Percentiles rank a stretch among this genome's conserved stretches.
phyloP scores from a whole-genome alignment of 2,797 vertebrate species.

The Melanotaenia trifasciata region DNA sequence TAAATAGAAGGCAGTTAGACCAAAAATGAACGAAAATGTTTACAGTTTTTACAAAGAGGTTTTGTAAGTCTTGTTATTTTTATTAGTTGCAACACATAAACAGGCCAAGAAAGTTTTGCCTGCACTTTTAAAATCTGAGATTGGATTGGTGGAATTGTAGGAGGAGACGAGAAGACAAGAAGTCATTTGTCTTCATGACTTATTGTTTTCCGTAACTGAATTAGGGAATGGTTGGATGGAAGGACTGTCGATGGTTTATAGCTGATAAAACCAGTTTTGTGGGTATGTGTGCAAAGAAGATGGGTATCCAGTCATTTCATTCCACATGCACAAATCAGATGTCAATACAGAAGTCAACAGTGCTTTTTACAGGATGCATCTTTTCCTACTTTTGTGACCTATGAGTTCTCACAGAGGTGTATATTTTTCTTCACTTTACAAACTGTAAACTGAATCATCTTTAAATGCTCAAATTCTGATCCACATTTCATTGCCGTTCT shows the following conservation, averaged over 20 bases:
- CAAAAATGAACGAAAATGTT: background rate
- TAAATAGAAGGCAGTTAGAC: conserved; percentile 5
- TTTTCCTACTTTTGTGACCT: background rate
- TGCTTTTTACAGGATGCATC: background rate
- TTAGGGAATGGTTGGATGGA: conserved; percentile 31
- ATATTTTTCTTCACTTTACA: background rate
- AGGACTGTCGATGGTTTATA: conserved; percentile 14
- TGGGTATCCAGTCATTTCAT: conserved; percentile 3
- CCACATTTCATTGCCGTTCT: background rate
- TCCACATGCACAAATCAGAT: conserved; percentile 7
- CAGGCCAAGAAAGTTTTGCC: conserved; percentile 9
- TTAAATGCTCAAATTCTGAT: background rate
- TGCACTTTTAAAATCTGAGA: conserved; percentile 10
- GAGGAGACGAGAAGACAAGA: conserved; percentile 13
- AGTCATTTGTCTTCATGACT: conserved; percentile 44
- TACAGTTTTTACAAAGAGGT: conserved; percentile 6
- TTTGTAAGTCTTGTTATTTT: conserved; percentile 17
- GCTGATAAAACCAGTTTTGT: conserved; percentile 25
- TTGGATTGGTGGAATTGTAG: background rate
- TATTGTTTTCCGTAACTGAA: conserved; percentile 47
- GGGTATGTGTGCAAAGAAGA: background rate
- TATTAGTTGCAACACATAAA: conserved; percentile 24
- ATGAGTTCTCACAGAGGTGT: background rate
- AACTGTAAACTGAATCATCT: background rate
- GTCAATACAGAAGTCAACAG: background rate